Conservation (phyloP, 2,888 invertebrate species). For the Ormyrus pomaceus region DNA sequence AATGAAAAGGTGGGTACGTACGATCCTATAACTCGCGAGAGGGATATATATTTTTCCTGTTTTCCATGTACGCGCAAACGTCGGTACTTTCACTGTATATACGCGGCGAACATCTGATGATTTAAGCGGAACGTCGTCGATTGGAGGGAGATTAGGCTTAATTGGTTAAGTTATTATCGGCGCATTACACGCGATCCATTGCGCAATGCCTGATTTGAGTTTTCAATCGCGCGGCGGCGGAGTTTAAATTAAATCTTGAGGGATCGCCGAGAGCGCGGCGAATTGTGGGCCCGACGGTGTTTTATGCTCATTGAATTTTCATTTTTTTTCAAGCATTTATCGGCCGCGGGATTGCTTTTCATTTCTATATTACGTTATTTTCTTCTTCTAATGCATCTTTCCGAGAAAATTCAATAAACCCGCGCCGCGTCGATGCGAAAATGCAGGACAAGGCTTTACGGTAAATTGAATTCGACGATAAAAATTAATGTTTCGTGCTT, state of each 20-base stretch:
- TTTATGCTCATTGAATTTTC: constrained; percentile 4
- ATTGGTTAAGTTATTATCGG: constrained; percentile 21
- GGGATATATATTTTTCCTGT: too few relatives aligned
- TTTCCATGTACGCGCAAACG: too few relatives aligned
- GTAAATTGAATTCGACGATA: too few relatives aligned
- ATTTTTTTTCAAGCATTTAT: background rate
- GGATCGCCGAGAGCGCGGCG: background rate
- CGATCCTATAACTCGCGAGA: too few relatives aligned
- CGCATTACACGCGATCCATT: constrained; percentile 7
- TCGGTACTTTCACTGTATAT: constrained; percentile 4
- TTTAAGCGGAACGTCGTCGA: too few relatives aligned
- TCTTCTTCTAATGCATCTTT: background rate
- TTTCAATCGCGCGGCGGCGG: background rate
- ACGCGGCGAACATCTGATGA: too few relatives aligned
- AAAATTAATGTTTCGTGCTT: too few relatives aligned
- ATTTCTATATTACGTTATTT: background rate
- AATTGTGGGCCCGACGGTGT: background rate
- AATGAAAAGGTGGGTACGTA: too few relatives aligned
- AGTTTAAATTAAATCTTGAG: background rate
- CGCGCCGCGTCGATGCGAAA: too few relatives aligned
- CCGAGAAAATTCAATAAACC: too few relatives aligned
- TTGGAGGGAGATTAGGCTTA: constrained; percentile 8
- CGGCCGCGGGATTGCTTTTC: background rate
- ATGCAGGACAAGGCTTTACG: too few relatives aligned
- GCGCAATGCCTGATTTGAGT: background rate